Conservation (phyloP, 2,113 vertebrate genomes). For the Sterna hirundo region DNA sequence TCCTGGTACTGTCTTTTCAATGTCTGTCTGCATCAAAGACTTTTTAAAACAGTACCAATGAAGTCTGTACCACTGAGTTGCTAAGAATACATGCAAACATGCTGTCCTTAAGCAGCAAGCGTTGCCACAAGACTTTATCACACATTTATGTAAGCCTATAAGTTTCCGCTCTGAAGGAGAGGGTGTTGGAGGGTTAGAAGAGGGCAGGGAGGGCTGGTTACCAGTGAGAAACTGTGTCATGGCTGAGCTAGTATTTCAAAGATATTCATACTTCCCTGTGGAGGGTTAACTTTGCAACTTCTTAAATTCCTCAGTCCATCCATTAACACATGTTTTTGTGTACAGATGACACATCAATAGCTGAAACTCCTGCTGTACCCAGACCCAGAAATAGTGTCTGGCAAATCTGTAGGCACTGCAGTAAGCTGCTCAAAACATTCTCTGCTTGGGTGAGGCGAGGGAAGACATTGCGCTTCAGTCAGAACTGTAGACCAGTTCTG, state of each 20-base stretch:
- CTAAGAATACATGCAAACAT: not conserved
- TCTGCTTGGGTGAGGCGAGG: not conserved
- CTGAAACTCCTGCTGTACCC: not conserved
- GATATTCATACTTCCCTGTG: not conserved
- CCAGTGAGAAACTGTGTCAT: not conserved
- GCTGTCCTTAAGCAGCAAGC: not conserved
- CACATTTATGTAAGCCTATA: not conserved
- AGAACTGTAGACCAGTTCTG: constrained; percentile 1
- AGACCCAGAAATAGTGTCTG: not conserved
- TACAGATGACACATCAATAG: not conserved
- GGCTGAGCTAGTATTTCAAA: not conserved
- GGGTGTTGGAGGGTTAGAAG: not conserved
- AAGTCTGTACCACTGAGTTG: not conserved
- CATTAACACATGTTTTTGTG: not conserved
- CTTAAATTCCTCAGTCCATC: not conserved
- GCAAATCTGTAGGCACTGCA: not conserved
- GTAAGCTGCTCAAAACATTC: not conserved
- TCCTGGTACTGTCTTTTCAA: not conserved
- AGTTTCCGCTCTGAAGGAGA: not conserved
- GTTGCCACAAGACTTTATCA: not conserved
- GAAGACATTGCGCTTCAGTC: not conserved
- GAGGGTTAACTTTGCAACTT: not conserved
- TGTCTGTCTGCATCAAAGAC: not conserved
- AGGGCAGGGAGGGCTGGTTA: not conserved
- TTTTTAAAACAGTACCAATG: not conserved